Conservation (phyloP, 2,888 invertebrate species). For the Auanema freiburgensis region DNA sequence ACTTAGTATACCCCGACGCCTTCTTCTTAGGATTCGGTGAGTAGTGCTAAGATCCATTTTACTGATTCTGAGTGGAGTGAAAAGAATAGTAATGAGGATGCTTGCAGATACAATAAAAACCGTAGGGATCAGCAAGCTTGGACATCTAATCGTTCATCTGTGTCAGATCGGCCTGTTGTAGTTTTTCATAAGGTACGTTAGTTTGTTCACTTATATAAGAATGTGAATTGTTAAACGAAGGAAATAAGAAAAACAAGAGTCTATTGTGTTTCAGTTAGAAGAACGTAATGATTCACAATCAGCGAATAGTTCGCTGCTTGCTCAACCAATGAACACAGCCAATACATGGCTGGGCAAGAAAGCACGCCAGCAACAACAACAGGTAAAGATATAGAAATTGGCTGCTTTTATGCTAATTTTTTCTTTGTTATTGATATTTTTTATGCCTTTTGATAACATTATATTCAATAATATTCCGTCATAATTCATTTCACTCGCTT, state of each 20-base stretch:
- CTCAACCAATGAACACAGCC: conserved; percentile 61
- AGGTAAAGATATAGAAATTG: conserved; percentile 24
- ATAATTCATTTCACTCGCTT: no score
- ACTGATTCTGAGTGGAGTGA: not conserved
- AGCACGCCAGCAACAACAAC: conserved; percentile 54
- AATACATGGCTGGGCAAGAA: conserved; percentile 62
- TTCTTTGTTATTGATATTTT: no score
- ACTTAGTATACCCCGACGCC: conserved; percentile 94
- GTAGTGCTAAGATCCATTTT: not conserved
- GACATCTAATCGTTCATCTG: conserved; percentile 18
- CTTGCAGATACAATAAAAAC: conserved; percentile 36
- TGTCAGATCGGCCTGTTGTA: conserved; percentile 55
- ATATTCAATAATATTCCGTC: no score
- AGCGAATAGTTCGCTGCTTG: conserved; percentile 36
- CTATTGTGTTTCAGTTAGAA: conserved; percentile 30
- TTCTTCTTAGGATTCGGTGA: conserved; percentile 86
- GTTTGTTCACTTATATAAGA: not conserved
- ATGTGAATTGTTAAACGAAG: not conserved
- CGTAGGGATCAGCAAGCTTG: conserved; percentile 26
- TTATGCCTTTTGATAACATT: no score
- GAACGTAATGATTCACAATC: conserved; percentile 38
- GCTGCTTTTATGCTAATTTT: no score
- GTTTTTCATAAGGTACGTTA: conserved; percentile 55
- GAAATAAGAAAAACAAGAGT: conserved; percentile 7
- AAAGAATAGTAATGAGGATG: conserved; percentile 1